These are phyloP conservation scores for Anoplophora glabripennis DNA, from an alignment of 1,140 invertebrate genomes.

Conservation along the genomic window DNA sequence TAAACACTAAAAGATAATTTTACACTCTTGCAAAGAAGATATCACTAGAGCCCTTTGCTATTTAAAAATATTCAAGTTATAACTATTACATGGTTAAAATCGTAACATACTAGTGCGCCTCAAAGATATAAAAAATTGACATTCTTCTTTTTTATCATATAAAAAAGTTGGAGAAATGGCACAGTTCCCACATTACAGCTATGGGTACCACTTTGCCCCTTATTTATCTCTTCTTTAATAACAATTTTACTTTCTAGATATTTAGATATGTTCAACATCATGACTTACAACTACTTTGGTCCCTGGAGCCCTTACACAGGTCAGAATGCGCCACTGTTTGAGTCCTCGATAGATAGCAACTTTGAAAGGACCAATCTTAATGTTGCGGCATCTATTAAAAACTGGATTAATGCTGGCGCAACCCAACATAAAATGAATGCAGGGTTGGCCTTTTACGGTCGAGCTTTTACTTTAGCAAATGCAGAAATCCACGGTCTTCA, in stretches of 20 bases:
- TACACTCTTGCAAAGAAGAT: no score
- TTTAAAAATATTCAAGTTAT: no score
- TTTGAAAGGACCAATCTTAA: conserved; percentile 43
- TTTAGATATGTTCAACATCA: conserved; percentile 66
- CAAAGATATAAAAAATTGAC: background rate
- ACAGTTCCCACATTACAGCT: background rate
- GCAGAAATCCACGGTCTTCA: conserved; percentile 46
- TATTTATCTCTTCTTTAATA: conserved; percentile 52
- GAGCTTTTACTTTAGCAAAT: conserved; percentile 57
- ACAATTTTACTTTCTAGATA: conserved; percentile 43
- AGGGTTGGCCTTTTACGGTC: conserved; percentile 63
- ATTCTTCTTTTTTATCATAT: background rate
- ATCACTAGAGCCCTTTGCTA: no score
- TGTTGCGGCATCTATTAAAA: conserved; percentile 27
- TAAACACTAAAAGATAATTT: no score
- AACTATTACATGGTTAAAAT: no score
- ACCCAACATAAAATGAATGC: conserved; percentile 60
- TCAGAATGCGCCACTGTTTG: conserved; percentile 58
- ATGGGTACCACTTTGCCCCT: background rate
- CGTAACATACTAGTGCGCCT: background rate
- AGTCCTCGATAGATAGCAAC: conserved; percentile 45
- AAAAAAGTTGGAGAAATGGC: background rate
- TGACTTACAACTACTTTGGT: conserved; percentile 68
- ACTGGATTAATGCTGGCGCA: conserved; percentile 46
- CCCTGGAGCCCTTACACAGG: conserved; percentile 59